Evolutionary conservation across 2,113 vertebrate species (phyloP), one percentile per base, ranked within the genome.

Genomic region (Ptilonorhynchus violaceus): DNA sequence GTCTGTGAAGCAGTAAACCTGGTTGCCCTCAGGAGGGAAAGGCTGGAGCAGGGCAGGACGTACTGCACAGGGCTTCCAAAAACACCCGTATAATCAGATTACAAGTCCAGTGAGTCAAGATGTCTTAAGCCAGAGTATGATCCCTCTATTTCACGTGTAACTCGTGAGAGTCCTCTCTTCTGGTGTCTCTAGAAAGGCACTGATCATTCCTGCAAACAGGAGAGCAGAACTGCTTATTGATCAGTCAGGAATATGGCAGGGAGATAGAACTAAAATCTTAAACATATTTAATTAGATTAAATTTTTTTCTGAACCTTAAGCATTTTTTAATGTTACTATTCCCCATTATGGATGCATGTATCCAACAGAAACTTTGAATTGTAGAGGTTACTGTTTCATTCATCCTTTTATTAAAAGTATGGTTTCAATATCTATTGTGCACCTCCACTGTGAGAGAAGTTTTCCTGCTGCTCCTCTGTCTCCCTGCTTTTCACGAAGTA

Each of bases 61-160:
- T 21, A 50, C 58, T 75, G 56, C 68, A 81, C 66, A 75, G 70
- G 72, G 62, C 68, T 86, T 89, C 88, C 86, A 92, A 89, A 93
- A 91, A 58, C 92, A 81, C 69, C 56, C 35, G 0, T 76, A 13
- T 93, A 89, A 92, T 93, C 77, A 96, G 96, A 89, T 94, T 96
- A 91, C 77, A 75, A 84, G 10, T 69, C 74, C 67, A 77, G 39
- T 77, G 88, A 96, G 83, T 94, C 95, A 96, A 52, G 73, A 89
- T 94, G 69, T 87, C 58, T 86, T 80, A 93, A 94, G 44, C 25
- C 80, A 20, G 58, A 87, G 69, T 75, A 39, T 85, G 93, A 96
- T 68, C 73, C 80, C 33, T 8, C 85, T 91, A 11, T 92, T 95
- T 89, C 91, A 90, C 82, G 49, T 66, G 49, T 85, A 96, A 87